phyloP scores from a whole-genome alignment of 2,113 vertebrate genomes.

The Tenrec ecaudatus region DNA sequence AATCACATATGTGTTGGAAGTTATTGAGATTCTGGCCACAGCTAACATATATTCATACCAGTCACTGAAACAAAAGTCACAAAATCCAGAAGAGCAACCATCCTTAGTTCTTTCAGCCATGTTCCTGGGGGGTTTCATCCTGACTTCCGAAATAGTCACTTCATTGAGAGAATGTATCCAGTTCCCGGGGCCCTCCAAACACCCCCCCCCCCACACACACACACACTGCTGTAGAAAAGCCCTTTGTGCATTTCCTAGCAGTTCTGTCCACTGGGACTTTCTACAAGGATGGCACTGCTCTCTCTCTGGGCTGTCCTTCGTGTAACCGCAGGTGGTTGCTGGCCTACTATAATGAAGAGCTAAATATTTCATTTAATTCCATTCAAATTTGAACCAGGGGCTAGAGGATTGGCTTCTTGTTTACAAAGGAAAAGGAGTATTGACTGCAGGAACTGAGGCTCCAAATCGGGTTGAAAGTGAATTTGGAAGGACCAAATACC shows the following conservation, averaged over 20 bases:
- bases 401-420: not conserved
- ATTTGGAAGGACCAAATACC: not conserved
- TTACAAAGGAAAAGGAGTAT: not conserved
- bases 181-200: not conserved
- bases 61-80: not conserved
- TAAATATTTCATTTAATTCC: not conserved
- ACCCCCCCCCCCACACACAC: not conserved
- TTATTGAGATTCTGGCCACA: not conserved
- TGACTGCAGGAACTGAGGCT: not conserved
- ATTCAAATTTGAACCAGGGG: conserved; percentile 6
- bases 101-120: not conserved
- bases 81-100: not conserved
- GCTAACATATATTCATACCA: not conserved
- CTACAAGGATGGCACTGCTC: not conserved
- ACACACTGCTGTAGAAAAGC: not conserved
- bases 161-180: not conserved
- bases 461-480: not conserved
- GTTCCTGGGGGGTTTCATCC: not conserved
- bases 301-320: too few species aligned
- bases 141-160: not conserved
- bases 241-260: not conserved
- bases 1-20: not conserved
- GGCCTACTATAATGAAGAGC: not conserved
- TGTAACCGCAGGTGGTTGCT: not conserved
- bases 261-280: not conserved